Conservation (phyloP, 64 coral and sea anemone species). For the Montipora sp. region DNA sequence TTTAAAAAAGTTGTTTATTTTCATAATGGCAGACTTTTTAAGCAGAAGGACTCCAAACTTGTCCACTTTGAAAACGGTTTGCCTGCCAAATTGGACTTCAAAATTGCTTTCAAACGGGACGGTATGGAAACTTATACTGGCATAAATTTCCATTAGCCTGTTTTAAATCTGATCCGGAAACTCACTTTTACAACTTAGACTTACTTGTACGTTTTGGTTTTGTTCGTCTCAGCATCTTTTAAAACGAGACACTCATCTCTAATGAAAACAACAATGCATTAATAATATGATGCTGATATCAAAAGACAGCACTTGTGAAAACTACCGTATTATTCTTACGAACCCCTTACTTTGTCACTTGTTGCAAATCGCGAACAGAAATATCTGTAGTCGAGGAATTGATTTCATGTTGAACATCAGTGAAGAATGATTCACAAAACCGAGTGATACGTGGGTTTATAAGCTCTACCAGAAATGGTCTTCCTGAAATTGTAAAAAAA, state of each 20-base stretch:
- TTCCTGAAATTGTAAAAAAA: slow-evolving; percentile 48
- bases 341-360: slow-evolving; percentile 61
- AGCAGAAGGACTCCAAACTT: too few relatives aligned
- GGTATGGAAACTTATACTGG: too few relatives aligned
- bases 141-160: not conserved
- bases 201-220: slow-evolving; percentile 96
- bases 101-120: too few relatives aligned
- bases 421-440: slow-evolving; percentile 33
- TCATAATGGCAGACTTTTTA: too few relatives aligned
- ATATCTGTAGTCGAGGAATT: slow-evolving; percentile 63
- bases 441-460: slow-evolving; percentile 60
- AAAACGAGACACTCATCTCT: slow-evolving; percentile 84
- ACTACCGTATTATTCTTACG: not conserved
- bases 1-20: too few relatives aligned
- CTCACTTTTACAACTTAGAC: not conserved
- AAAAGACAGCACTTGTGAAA: not conserved
- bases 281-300: not conserved
- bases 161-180: not conserved
- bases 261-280: slow-evolving; percentile 12
- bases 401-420: slow-evolving; percentile 54
- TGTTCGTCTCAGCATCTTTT: slow-evolving; percentile 92
- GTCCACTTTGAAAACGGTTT: too few relatives aligned
- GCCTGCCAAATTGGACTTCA: too few relatives aligned
- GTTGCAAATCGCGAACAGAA: slow-evolving; percentile 60
- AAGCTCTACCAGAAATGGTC: slow-evolving; percentile 76